Percentiles rank a stretch among this genome's conserved stretches.
Conservation (phyloP, 2,888 invertebrate species). For the Atherix ibis region DNA sequence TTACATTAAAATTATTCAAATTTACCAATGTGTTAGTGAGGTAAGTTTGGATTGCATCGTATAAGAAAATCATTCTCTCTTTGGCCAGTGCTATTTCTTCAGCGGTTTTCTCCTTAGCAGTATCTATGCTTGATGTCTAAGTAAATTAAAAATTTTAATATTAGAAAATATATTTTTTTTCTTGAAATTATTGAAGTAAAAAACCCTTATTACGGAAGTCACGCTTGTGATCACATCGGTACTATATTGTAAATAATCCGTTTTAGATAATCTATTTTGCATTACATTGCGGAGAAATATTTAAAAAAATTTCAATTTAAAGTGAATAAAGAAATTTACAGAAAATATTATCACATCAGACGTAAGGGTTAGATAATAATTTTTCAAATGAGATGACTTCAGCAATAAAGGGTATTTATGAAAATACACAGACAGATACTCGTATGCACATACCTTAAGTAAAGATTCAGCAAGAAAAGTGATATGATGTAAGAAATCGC, state of each 20-base stretch:
- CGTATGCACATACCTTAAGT: conserved; percentile 45
- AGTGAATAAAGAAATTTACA: too few species aligned
- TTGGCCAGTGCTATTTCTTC: conserved; percentile 33
- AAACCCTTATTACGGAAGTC: too few species aligned
- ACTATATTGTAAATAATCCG: too few species aligned
- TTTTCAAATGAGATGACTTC: too few species aligned
- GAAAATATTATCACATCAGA: too few species aligned
- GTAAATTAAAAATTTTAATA: not conserved
- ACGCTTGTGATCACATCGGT: too few species aligned
- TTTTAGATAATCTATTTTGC: too few species aligned
- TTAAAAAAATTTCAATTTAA: too few species aligned
- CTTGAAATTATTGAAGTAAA: not conserved
- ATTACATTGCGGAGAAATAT: too few species aligned
- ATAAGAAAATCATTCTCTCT: conserved; percentile 4
- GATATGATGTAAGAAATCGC: conserved; percentile 40
- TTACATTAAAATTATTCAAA: conserved; percentile 2
- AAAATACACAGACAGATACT: too few species aligned
- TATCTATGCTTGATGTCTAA: conserved; percentile 45
- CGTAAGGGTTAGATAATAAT: too few species aligned
- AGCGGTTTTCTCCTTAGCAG: conserved; percentile 36
- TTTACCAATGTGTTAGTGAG: conserved; percentile 12
- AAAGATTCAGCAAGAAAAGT: conserved; percentile 44
- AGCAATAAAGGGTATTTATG: too few species aligned
- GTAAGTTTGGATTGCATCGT: conserved; percentile 10
- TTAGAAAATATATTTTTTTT: not conserved